Conservation (phyloP, 2,888 invertebrate genomes). For the Ceraclea dissimilis region DNA sequence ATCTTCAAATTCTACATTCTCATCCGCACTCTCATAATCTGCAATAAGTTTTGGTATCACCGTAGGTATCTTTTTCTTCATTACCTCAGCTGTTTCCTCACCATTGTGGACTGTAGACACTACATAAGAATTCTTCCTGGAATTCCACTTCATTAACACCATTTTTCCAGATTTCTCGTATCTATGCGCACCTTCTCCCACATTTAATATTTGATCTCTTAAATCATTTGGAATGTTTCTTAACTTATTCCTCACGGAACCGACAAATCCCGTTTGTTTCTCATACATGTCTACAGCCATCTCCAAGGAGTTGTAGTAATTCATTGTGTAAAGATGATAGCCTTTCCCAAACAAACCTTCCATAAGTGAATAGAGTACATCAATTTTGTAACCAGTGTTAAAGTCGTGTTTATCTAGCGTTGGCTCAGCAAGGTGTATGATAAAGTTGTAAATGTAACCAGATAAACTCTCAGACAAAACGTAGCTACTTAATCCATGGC, state of each 20-base stretch:
- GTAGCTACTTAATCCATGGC: neutral
- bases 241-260: neutral
- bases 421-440: neutral
- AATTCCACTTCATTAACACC: conserved; percentile 2
- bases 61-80: neutral
- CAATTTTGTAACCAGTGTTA: neutral
- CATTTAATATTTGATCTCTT: neutral
- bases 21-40: conserved; percentile 3
- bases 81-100: neutral
- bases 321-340: conserved; percentile 5
- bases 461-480: conserved; percentile 3
- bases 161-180: conserved; percentile 5
- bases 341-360: neutral
- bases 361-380: neutral
- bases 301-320: conserved; percentile 7
- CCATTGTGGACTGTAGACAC: conserved; percentile 4
- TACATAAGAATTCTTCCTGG: neutral
- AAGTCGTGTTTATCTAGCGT: neutral
- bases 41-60: conserved; percentile 2
- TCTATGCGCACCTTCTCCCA: neutral
- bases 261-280: conserved; percentile 4
- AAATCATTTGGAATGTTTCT: conserved; percentile 6
- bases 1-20: conserved; percentile 5
- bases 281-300: conserved; percentile 2
- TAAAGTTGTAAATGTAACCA: conserved; percentile 7